Percentiles rank a stretch among this genome's conserved stretches.
Conservation (phyloP, 2,797 vertebrate genomes). For the Kryptolebias ocellatus region DNA sequence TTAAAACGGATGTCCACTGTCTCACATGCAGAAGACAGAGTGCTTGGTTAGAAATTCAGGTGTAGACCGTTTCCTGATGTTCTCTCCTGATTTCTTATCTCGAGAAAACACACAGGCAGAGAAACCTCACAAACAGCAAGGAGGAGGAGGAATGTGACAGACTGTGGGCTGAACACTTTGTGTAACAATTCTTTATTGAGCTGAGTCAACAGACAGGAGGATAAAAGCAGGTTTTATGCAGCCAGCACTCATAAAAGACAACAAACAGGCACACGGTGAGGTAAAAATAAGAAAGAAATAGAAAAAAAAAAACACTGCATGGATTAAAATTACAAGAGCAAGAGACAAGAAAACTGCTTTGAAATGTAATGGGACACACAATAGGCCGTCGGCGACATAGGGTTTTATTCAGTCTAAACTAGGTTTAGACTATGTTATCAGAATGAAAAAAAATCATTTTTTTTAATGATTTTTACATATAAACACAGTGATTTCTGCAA, state of each 20-base stretch:
- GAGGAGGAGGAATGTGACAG: constrained; percentile 21
- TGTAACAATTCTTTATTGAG: constrained; percentile 1
- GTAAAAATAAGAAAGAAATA: not conserved
- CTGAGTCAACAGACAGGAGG: constrained; percentile 13
- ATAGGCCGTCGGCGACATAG: not conserved
- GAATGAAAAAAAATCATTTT: not conserved
- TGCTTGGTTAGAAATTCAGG: not conserved
- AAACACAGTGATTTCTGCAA: too few relatives aligned
- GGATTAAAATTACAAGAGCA: not conserved
- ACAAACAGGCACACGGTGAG: constrained; percentile 12
- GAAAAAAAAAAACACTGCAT: constrained; percentile 8
- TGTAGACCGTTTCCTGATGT: constrained; percentile 1
- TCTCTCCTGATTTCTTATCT: constrained; percentile 11
- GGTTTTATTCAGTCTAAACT: not conserved
- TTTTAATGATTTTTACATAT: not conserved
- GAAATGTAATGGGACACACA: not conserved
- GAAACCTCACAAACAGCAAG: not conserved
- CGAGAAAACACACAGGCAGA: constrained; percentile 14
- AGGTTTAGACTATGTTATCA: too few relatives aligned
- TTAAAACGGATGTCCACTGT: too few relatives aligned
- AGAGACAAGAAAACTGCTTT: not conserved
- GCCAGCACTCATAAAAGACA: constrained; percentile 15
- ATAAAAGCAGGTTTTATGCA: constrained; percentile 27
- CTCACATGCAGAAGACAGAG: not conserved
- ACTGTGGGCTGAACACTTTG: constrained; percentile 31